Base-by-base conservation (phyloP, 2,113 vertebrate species). In the Menura novaehollandiae region DNA sequence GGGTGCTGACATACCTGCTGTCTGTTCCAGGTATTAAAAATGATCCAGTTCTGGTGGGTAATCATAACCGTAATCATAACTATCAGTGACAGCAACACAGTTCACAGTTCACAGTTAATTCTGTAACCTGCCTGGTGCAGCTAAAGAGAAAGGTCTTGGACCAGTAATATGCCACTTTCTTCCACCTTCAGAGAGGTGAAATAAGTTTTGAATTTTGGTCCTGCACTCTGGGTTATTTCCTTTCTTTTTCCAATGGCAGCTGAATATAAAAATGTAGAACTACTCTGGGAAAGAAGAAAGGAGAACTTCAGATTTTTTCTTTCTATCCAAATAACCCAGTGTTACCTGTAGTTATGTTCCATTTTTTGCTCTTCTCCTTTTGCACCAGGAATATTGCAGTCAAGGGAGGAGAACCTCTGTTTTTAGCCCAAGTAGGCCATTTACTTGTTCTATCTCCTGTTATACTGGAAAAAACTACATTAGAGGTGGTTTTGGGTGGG, bases 21-120 rank as follows among this genome's bases (percentile, higher is more conserved):
- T 71, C 89, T n/a, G 2, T 71, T 85, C 52, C 49, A 91, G 44
- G 37, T 86, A 83, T 68, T 81, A 62, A 95, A 96, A 95, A 64
- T 72, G 22, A 63, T 52, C 46, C 37, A 6, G 59, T 91, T 94
- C 79, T 76, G 26, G 46, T 47, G 46, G 30, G 33, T 66, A 75
- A 75, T 39, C 9, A 19, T 75, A 90, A 90, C 60, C 60, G 33
- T 66, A 75, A 75, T 39, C 9, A 19, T 75, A 90, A 90, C 60
- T 56, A 37, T 11, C 33, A 15, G 37, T 86, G 92, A 76, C 60
- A 95, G 72, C 41, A 86, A 56, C 1, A 5, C 44, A 44, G 59
- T 33, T 85, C 1, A 7, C 71, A 55, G 63, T n/a, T n/a, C n/a
- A n/a, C n/a, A 67, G 46, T 33, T 51, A 18, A 83, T 69, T 76